These are phyloP conservation scores for Mactra quadrangularis DNA, from an alignment of 1,140 invertebrate genomes.

Conservation along the genomic window DNA sequence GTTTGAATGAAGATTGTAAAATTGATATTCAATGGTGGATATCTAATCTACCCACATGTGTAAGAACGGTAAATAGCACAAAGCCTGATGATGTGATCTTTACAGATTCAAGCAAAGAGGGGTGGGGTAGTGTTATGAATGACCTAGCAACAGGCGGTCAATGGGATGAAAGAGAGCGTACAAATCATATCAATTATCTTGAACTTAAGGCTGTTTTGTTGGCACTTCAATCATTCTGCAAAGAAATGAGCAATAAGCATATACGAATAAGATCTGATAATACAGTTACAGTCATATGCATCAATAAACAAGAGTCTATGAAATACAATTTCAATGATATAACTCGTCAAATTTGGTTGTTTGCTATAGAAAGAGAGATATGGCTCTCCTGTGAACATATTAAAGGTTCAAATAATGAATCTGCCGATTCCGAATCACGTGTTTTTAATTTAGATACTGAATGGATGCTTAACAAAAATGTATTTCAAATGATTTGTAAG, in stretches of 20 bases:
- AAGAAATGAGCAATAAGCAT: too few relatives aligned
- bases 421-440: too few relatives aligned
- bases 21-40: background rate
- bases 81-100: background rate
- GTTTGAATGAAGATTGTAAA: background rate
- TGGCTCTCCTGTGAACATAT: too few relatives aligned
- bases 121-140: background rate
- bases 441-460: too few relatives aligned
- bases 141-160: background rate
- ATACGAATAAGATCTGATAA: background rate
- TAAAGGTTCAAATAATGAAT: too few relatives aligned
- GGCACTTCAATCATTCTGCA: too few relatives aligned
- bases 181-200: background rate
- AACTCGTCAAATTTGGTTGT: too few relatives aligned
- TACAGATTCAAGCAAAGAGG: background rate
- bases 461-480: conserved; percentile 4
- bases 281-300: background rate
- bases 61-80: background rate
- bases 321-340: too few relatives aligned
- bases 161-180: conserved; percentile 3
- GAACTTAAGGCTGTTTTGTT: too few relatives aligned
- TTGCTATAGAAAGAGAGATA: too few relatives aligned
- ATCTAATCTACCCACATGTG: background rate
- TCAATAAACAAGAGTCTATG: too few relatives aligned
- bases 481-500: conserved; percentile 43